Percentiles rank a stretch among this genome's conserved stretches.
Evolutionary conservation across 2,888 invertebrate genomes (phyloP).

Genomic region (Vannuccia rotundouncinata): DNA sequence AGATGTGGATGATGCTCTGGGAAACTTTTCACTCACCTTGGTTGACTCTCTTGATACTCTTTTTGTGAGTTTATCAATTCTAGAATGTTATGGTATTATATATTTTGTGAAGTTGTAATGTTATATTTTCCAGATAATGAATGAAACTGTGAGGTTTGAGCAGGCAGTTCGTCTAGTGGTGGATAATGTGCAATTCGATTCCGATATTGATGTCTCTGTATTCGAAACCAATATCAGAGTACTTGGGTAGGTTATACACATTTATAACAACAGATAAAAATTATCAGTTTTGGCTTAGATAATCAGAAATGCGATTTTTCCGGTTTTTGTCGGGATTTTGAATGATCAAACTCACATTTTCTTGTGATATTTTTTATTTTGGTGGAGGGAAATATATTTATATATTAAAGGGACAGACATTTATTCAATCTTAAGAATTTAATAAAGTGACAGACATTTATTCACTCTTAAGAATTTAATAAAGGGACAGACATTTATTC

Average conservation of each 20-base stretch:
- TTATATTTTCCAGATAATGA: conserved; percentile 63
- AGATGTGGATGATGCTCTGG: conserved; percentile 89
- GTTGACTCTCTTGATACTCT: conserved; percentile 88
- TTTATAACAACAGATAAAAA: too few species aligned
- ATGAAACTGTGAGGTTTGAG: conserved; percentile 88
- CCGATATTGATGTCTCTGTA: conserved; percentile 86
- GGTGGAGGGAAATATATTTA: too few species aligned
- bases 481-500: too few species aligned
- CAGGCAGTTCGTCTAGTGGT: conserved; percentile 77
- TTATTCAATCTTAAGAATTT: too few species aligned
- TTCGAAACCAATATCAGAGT: conserved; percentile 97
- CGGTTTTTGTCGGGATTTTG: too few species aligned
- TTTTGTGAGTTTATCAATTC: conserved; percentile 64
- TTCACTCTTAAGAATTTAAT: too few species aligned
- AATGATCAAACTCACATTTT: too few species aligned
- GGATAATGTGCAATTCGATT: conserved; percentile 79
- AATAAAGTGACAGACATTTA: too few species aligned
- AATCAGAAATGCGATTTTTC: too few species aligned
- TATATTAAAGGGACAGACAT: too few species aligned
- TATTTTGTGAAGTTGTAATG: neutral
- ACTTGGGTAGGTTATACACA: conserved; percentile 70
- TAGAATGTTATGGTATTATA: neutral
- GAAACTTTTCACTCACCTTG: conserved; percentile 91
- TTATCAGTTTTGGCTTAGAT: too few species aligned
- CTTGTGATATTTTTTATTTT: too few species aligned